Percentiles rank a stretch among this genome's conserved stretches.
phyloP scores from a whole-genome alignment of 2,113 vertebrate genomes.

The Tenrec ecaudatus region DNA sequence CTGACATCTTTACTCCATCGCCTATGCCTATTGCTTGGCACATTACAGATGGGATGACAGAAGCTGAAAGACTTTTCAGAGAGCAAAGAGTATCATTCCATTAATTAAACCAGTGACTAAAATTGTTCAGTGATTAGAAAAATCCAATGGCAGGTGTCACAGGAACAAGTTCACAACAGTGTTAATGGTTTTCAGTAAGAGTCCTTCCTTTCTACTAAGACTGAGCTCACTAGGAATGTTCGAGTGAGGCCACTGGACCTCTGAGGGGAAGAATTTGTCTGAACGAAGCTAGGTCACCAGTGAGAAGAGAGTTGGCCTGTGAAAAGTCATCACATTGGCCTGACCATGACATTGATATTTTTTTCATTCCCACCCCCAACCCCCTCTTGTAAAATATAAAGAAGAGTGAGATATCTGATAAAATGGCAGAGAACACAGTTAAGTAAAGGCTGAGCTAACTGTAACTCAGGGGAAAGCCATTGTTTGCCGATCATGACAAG shows the following conservation, averaged over 20 bases:
- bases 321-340: no score
- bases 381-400: neutral
- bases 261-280: neutral
- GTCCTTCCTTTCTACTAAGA: neutral
- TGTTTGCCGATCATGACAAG: fast-evolving
- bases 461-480: neutral
- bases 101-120: constrained; percentile 56
- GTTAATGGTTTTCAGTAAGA: neutral
- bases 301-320: fast-evolving
- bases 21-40: neutral
- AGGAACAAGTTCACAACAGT: neutral
- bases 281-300: fast-evolving
- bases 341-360: no score
- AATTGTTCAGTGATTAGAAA: constrained; percentile 3
- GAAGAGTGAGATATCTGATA: neutral
- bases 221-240: neutral
- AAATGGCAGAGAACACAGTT: neutral
- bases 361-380: no score
- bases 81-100: constrained; percentile 53
- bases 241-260: no score
- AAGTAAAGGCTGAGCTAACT: neutral
- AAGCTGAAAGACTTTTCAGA: constrained; percentile 61
- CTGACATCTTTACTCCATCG: neutral
- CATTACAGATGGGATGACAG: constrained; percentile 67
- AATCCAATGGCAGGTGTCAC: neutral